Evolutionary conservation across 2,888 invertebrate genomes (phyloP).

Genomic region (Caenorhabditis japonica): DNA sequence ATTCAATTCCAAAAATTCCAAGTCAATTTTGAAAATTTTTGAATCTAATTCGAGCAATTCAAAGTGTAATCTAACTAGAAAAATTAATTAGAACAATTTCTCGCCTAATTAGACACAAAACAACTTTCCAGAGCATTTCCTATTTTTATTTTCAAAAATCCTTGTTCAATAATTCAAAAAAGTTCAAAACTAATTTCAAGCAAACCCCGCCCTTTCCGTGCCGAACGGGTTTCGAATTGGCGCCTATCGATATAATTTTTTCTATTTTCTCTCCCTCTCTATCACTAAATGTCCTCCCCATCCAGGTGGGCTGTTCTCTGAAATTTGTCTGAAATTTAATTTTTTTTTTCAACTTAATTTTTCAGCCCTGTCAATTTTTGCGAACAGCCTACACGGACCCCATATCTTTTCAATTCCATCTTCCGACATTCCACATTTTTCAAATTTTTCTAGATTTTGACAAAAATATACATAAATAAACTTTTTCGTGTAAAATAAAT

Average conservation of each 20-base stretch:
- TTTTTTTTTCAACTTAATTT: conserved; percentile 11
- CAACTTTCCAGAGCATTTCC: no score
- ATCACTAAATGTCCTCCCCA: conserved; percentile 17
- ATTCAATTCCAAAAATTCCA: no score
- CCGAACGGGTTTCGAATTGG: conserved; percentile 15
- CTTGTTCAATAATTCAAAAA: no score
- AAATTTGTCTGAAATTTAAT: conserved; percentile 1
- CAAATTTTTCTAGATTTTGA: conserved; percentile 2
- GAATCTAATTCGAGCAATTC: no score
- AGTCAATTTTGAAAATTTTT: no score
- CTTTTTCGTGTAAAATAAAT: neutral
- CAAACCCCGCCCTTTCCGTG: conserved; percentile 13
- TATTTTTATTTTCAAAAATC: conserved; percentile 3
- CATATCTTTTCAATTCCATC: conserved; percentile 55
- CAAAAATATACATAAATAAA: neutral
- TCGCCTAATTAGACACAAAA: no score
- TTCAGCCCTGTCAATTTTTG: no score
- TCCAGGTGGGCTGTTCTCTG: conserved; percentile 41
- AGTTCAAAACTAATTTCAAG: neutral
- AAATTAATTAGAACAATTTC: no score
- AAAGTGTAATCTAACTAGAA: no score
- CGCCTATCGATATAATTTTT: conserved; percentile 9
- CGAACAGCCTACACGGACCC: conserved; percentile 41
- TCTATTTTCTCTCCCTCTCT: neutral
- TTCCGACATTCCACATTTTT: conserved; percentile 27